Evolutionary conservation across 1,140 invertebrate species (phyloP), one percentile per base, ranked within the genome.

Genomic region (Eurosta solidaginis): DNA sequence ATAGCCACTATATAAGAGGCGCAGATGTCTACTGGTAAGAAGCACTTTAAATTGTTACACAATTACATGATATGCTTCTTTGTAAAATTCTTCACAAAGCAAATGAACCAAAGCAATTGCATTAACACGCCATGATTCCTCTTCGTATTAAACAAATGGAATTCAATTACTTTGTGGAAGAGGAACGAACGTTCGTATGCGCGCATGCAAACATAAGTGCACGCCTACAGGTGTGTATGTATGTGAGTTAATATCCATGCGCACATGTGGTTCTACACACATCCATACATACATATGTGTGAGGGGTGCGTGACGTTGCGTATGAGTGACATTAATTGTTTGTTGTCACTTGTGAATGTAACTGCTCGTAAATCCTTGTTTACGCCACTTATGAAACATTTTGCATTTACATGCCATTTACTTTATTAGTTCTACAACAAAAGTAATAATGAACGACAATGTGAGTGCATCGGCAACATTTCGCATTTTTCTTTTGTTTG

Each of bases 291-390:
- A 7, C 20, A 14, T 20, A 14, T 22, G 17, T 4, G 17, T 40
- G 33, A 2, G 0, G 17, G n/a, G 59, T 20, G 45, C 0, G 17
- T 2, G 33, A 10, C 33, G 36, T 20, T 68, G 59, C 59, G 59
- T 68, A 68, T 42, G 59, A 68, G 59, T 68, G n/a, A 68, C 59
- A 42, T 40, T 40, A 68, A 68, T 42, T 68, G n/a, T 27, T 40
- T 68, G n/a, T n/a, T n/a, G 59, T 42, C 36, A 63, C 54, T 63
- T 63, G 20, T 5, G 17, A 17, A 3, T 59, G 27, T 33, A 59
- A 40, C 1, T 63, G 54, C 20, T 7, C 20, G 22, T 22, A 22
- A 5, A 22, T 25, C 4, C 49, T 22, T 52, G 25, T 25, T 6
- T 5, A 5, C 4, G 49, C 42, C 3, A 54, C 59, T 68, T 42